phyloP scores from a whole-genome alignment of 2,888 invertebrate genomes.

The Drosophila flavopinicola region DNA sequence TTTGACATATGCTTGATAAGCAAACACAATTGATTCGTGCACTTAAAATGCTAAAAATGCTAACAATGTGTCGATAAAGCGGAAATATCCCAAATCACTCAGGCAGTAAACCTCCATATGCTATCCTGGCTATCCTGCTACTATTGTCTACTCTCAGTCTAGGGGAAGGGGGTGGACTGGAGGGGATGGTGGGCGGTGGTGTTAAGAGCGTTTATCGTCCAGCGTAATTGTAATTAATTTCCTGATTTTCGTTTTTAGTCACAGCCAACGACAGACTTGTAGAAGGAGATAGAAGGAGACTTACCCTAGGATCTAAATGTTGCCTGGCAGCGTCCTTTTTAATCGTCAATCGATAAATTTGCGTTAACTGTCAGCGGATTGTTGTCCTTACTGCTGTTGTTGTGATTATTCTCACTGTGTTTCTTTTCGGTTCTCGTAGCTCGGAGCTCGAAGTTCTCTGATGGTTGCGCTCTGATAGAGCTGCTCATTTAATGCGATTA shows the following conservation, averaged over 20 bases:
- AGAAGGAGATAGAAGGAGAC: background rate
- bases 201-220: conserved; percentile 56
- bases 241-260: conserved; percentile 69
- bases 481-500: conserved; percentile 81
- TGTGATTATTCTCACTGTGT: conserved; percentile 28
- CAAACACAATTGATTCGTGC: conserved; percentile 53
- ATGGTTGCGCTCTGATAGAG: conserved; percentile 39
- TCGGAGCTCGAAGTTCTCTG: conserved; percentile 27
- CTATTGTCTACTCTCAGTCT: conserved; percentile 10
- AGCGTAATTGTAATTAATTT: conserved; percentile 81
- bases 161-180: conserved; percentile 5
- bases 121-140: conserved; percentile 16
- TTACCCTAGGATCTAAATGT: conserved; percentile 36
- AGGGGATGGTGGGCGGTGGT: background rate
- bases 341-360: conserved; percentile 81
- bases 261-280: conserved; percentile 20
- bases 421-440: conserved; percentile 26
- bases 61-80: conserved; percentile 64
- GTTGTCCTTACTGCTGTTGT: conserved; percentile 31
- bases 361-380: conserved; percentile 75
- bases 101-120: conserved; percentile 57
- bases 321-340: conserved; percentile 56
- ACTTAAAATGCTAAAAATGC: conserved; percentile 68
- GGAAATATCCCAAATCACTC: conserved; percentile 10
- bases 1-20: conserved; percentile 43